These are phyloP conservation scores for Electrophaes corylata DNA, from an alignment of 2,888 invertebrate species.

Conservation along the genomic window DNA sequence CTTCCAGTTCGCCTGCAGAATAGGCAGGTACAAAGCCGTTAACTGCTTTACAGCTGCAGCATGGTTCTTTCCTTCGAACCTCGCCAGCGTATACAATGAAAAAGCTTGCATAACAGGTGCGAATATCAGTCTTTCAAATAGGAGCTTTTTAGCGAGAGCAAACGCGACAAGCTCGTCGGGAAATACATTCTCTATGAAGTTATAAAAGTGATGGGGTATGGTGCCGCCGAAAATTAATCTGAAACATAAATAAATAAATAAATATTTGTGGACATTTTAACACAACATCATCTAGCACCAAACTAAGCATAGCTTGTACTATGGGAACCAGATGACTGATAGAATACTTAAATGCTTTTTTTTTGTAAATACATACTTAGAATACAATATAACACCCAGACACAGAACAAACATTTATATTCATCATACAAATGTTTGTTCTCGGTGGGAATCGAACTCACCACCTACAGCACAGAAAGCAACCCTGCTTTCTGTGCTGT, in stretches of 20 bases:
- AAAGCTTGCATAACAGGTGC: conserved; percentile 89
- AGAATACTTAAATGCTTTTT: no score
- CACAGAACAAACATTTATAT: no score
- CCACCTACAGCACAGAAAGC: no score
- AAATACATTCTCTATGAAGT: conserved; percentile 84
- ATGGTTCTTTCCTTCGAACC: conserved; percentile 91
- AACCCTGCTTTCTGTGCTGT: no score
- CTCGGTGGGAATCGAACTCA: no score
- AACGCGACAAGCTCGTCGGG: conserved; percentile 83
- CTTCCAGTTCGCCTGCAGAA: conserved; percentile 90
- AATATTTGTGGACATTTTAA: no score
- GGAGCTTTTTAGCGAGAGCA: conserved; percentile 84
- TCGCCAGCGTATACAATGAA: conserved; percentile 88
- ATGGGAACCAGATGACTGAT: no score
- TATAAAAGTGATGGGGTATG: conserved; percentile 91
- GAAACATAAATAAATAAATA: conserved; percentile 49
- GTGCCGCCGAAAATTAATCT: conserved; percentile 92
- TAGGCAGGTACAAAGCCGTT: conserved; percentile 85
- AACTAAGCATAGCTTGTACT: no score
- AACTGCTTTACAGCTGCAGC: conserved; percentile 86
- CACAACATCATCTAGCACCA: no score
- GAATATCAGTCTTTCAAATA: conserved; percentile 89
- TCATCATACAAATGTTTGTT: no score
- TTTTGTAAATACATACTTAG: no score
- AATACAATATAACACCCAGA: no score